A percentile compares a stretch with the other conserved stretches of the same genome.
phyloP scores from a whole-genome alignment of 2,888 invertebrate genomes.

The Tetranychus piercei region DNA sequence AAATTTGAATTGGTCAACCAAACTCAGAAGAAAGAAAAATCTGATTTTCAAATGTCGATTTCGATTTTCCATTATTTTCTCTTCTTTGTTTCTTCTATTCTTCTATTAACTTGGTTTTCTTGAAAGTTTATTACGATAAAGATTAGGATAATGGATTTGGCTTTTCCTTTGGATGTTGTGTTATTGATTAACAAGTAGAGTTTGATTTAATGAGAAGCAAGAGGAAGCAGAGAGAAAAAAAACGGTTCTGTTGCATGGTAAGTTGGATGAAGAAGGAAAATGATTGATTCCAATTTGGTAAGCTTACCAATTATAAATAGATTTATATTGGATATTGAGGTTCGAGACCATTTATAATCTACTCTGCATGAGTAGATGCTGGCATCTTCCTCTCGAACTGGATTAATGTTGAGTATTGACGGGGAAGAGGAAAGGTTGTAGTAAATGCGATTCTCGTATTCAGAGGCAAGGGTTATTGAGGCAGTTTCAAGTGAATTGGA shows the following conservation, averaged over 20 bases:
- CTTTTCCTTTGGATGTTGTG: too few species aligned
- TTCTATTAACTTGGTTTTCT: too few species aligned
- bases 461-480: not conserved
- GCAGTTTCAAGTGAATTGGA: not conserved
- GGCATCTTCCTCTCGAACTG: slow-evolving; percentile 9
- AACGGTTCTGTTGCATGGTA: not conserved
- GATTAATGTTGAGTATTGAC: slow-evolving; percentile 4
- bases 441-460: not conserved
- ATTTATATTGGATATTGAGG: slow-evolving; percentile 1
- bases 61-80: too few species aligned
- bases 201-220: too few species aligned
- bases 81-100: too few species aligned
- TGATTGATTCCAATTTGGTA: not conserved
- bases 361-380: slow-evolving; percentile 12
- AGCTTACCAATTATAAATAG: slow-evolving; percentile 13
- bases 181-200: too few species aligned
- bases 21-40: too few species aligned
- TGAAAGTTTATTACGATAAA: too few species aligned
- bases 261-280: not conserved
- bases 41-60: too few species aligned
- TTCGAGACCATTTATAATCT: slow-evolving; percentile 14
- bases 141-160: too few species aligned
- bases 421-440: not conserved
- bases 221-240: too few species aligned
- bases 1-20: too few species aligned